Base-by-base conservation (phyloP, 2,888 invertebrate genomes). In the Pristionchus maxplancki region DNA sequence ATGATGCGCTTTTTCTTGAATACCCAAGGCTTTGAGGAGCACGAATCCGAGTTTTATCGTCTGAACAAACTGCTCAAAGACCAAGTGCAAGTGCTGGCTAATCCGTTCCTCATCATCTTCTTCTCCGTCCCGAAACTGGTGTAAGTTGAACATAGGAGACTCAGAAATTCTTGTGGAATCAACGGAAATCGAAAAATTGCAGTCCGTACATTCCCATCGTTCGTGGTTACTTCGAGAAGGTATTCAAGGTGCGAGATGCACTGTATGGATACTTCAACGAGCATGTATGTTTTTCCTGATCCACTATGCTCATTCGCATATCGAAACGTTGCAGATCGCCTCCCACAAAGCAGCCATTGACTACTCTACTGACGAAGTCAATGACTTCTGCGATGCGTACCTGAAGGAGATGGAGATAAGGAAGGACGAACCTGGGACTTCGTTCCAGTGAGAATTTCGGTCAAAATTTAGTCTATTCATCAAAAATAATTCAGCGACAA, bases 341-440 rank as follows among this genome's bases (percentile, higher is more conserved):
- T 15, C 34, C 15, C 88, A 88, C 62, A 58, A 81, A 13, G 88
- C 37, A 5, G 34, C 20, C 1, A 81, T 88, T 20, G 88, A 88
- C 31, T 88, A 88, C 34, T 53, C 50, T 0, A 58, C 9, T 13
- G 40, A 50, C 2, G 88, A 88, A 11, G 31, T 34, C 17, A 17
- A 11, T 5, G 88, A 88, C n/a, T 88, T 58, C 48, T 78, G 78
- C 34, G 88, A 88, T 28, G 81, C 78, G 1, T 88, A 88, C 44
- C 62, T 88, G 53, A 88, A 78, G 81, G 88, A 88, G 62, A 78
- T 88, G 78, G 24, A 88, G n/a, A 88, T 24, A 15, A 37, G 31
- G 31, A 81, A 48, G 34, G 34, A 34, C 53, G 58, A 74, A 6
- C 50, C 87, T 0, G 37, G 50, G 24, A 74, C 67, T 48, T 28